phyloP scores from a whole-genome alignment of 2,888 invertebrate species.

The Sminthurinus aureus region DNA sequence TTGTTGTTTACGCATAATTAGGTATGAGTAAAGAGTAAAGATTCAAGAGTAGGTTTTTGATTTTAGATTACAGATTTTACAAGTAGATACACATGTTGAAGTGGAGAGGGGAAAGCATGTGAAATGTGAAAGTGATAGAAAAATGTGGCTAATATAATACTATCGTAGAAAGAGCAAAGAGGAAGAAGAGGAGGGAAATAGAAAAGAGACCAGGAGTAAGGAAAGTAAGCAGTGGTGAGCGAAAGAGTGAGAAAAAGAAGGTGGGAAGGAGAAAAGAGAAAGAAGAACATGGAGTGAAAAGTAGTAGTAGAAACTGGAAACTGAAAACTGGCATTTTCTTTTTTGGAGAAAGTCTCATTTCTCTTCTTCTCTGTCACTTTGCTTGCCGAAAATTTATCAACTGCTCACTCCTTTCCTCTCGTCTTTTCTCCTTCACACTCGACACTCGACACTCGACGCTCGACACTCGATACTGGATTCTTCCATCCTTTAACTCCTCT shows the following conservation, averaged over 20 bases:
- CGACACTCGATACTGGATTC: background rate
- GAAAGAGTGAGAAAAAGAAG: background rate
- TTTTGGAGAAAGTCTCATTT: slow-evolving; percentile 18
- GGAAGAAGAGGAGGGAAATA: no score
- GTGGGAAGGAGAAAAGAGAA: slow-evolving; percentile 20
- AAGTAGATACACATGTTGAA: no score
- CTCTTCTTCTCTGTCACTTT: slow-evolving; percentile 42
- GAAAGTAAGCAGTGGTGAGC: background rate
- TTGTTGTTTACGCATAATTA: no score
- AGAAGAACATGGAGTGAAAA: background rate
- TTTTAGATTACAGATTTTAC: no score
- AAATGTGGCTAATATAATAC: no score
- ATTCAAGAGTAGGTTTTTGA: no score
- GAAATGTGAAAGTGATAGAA: no score
- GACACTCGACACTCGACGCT: slow-evolving; percentile 21
- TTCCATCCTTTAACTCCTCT: slow-evolving; percentile 38
- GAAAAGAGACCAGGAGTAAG: no score
- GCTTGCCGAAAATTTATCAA: slow-evolving; percentile 41
- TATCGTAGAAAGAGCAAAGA: no score
- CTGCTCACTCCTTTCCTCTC: slow-evolving; percentile 30
- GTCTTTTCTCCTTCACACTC: slow-evolving; percentile 33
- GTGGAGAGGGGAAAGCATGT: no score
- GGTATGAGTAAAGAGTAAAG: no score
- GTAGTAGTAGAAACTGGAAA: slow-evolving; percentile 27
- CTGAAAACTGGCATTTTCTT: slow-evolving; percentile 24